phyloP scores from a whole-genome alignment of 2,888 invertebrate species.

The Homarus gammarus region DNA sequence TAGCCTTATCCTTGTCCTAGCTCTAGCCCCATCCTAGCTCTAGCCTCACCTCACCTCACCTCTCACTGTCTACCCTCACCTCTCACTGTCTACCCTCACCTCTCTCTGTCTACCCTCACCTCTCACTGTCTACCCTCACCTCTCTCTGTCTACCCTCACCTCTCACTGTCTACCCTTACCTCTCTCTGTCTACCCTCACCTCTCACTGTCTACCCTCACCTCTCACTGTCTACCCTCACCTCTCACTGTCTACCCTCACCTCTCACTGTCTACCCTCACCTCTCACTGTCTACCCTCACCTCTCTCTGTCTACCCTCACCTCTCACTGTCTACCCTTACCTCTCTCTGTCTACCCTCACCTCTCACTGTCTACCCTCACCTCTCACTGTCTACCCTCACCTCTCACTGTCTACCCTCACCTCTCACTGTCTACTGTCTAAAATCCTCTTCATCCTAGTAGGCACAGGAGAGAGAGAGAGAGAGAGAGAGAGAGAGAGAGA shows the following conservation, averaged over 20 bases:
- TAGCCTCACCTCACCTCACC: too few relatives aligned
- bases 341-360: too few relatives aligned
- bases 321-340: background rate
- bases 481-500: conserved; percentile 18
- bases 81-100: background rate
- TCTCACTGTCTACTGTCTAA: background rate
- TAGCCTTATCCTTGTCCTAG: too few relatives aligned
- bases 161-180: background rate
- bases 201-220: background rate
- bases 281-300: background rate
- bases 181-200: too few relatives aligned
- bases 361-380: background rate
- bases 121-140: background rate
- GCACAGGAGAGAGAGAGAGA: too few relatives aligned
- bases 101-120: background rate
- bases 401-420: background rate
- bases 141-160: too few relatives aligned
- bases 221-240: background rate
- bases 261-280: background rate
- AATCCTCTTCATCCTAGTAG: background rate
- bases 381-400: too few relatives aligned
- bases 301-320: background rate
- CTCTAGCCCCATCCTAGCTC: too few relatives aligned
- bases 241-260: background rate
- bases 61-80: too few relatives aligned